These are phyloP conservation scores for Dinothrombium tinctorium DNA, from an alignment of 1,140 invertebrate genomes.

Conservation along the genomic window DNA sequence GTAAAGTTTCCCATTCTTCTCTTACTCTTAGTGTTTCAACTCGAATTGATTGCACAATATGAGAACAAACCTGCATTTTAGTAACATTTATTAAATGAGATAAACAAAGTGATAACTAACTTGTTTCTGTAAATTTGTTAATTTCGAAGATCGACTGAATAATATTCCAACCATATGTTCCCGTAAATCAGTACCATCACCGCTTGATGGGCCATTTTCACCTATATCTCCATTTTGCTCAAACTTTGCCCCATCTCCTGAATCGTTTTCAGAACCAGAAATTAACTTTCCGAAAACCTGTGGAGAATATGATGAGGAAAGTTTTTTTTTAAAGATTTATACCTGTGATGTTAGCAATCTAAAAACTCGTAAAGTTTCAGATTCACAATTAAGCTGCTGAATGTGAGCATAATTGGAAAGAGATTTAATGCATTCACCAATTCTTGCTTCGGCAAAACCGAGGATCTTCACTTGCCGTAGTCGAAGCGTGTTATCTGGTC, in stretches of 20 bases:
- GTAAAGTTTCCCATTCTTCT: too few species aligned
- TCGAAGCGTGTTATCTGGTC: conserved; percentile 64
- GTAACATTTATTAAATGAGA: conserved; percentile 70
- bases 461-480: conserved; percentile 48
- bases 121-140: conserved; percentile 83
- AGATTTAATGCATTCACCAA: conserved; percentile 12
- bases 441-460: conserved; percentile 16
- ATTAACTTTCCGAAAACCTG: conserved; percentile 84
- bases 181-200: conserved; percentile 50
- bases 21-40: too few species aligned
- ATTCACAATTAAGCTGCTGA: too few species aligned
- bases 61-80: too few species aligned
- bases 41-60: too few species aligned
- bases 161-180: conserved; percentile 93
- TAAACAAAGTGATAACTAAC: conserved; percentile 61
- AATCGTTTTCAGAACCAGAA: conserved; percentile 20
- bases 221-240: too few species aligned
- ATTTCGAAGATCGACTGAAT: conserved; percentile 62
- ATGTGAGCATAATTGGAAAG: conserved; percentile 41
- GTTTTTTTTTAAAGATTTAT: conserved; percentile 75
- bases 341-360: too few species aligned
- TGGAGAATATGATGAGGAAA: conserved; percentile 67
- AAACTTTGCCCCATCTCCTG: too few species aligned
- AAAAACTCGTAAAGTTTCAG: too few species aligned
- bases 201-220: conserved; percentile 15